Evolutionary conservation across 1,140 invertebrate genomes (phyloP).

Genomic region (Cotesia glomerata): DNA sequence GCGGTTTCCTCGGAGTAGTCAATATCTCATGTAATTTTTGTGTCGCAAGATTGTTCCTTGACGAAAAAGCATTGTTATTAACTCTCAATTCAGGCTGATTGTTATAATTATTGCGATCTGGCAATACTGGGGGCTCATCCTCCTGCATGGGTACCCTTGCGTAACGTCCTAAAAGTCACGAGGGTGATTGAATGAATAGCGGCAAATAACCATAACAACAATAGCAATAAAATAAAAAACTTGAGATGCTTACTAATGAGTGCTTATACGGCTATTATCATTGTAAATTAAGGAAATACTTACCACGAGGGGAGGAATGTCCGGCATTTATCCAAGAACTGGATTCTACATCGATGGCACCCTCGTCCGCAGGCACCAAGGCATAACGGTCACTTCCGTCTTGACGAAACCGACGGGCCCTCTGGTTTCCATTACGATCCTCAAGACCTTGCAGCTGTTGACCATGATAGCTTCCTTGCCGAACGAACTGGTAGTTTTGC

Average conservation of each 20-base stretch:
- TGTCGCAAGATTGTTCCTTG: slow-evolving; percentile 71
- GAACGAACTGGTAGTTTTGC: slow-evolving; percentile 13
- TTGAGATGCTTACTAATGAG: neutral
- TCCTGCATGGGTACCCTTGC: slow-evolving; percentile 51
- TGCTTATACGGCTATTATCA: slow-evolving; percentile 4
- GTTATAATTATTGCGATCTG: slow-evolving; percentile 29
- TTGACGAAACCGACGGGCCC: slow-evolving; percentile 9
- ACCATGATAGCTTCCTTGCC: slow-evolving; percentile 27
- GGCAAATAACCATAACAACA: neutral
- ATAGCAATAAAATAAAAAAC: neutral
- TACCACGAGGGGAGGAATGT: slow-evolving; percentile 24
- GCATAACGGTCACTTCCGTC: slow-evolving; percentile 27
- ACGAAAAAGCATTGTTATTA: slow-evolving; percentile 47
- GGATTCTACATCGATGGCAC: slow-evolving; percentile 5
- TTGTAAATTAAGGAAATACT: slow-evolving; percentile 2
- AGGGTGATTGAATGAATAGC: neutral
- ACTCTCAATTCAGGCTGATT: slow-evolving; percentile 22
- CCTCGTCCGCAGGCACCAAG: slow-evolving; percentile 25
- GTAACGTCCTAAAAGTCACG: slow-evolving; percentile 50
- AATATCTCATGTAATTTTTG: slow-evolving; percentile 77
- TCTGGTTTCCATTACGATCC: neutral
- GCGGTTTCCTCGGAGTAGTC: slow-evolving; percentile 71
- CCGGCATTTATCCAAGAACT: slow-evolving; percentile 7
- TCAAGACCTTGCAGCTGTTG: slow-evolving; percentile 8
- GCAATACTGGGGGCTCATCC: slow-evolving; percentile 32